Percentiles rank a stretch among this genome's conserved stretches.
Conservation (phyloP, 2,113 vertebrate species). For the Dermatemys mawii region DNA sequence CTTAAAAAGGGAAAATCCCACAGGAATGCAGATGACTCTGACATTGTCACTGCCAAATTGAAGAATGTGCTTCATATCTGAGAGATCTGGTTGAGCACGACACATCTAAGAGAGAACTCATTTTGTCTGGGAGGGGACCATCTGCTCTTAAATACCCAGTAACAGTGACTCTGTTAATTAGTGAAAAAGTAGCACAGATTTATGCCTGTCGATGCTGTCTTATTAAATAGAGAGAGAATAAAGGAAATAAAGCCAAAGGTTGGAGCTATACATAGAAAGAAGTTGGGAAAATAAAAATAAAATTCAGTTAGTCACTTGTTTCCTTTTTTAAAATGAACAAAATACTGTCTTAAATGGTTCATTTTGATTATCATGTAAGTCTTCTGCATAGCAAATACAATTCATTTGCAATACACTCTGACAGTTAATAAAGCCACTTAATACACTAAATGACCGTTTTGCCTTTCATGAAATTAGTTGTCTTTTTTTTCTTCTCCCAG, state of each 20-base stretch:
- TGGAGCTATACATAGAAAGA: neutral
- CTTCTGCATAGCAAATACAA: neutral
- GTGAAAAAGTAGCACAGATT: neutral
- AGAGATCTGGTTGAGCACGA: neutral
- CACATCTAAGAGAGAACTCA: neutral
- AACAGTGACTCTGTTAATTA: neutral
- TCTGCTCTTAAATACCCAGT: neutral
- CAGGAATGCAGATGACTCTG: neutral
- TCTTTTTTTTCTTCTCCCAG: slow-evolving; percentile 72
- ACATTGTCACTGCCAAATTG: neutral
- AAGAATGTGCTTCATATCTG: neutral
- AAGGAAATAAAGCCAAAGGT: rapidly evolving
- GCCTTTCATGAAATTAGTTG: neutral
- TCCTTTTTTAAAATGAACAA: neutral
- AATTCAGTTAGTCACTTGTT: neutral
- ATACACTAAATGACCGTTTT: neutral
- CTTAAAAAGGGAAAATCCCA: neutral
- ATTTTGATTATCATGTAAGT: neutral
- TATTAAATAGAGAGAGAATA: neutral
- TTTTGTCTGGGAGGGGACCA: neutral
- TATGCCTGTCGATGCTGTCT: neutral
- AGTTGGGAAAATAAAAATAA: neutral
- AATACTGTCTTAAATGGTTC: neutral
- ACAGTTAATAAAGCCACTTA: neutral
- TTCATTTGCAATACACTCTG: neutral